Conservation (phyloP, 2,888 invertebrate species). For the Spisula subtruncata region DNA sequence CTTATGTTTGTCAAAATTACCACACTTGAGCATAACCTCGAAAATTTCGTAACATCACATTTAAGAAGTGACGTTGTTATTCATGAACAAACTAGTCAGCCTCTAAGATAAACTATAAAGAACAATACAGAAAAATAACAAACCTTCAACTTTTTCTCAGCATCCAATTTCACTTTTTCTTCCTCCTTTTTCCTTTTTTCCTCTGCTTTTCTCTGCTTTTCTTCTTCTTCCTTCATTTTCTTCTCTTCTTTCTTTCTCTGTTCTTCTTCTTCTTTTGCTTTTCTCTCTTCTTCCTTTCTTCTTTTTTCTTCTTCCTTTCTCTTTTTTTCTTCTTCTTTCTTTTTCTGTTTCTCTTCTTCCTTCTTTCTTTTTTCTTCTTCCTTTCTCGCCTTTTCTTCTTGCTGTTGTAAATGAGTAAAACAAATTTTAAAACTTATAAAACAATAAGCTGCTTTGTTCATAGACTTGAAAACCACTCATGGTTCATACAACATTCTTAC, state of each 20-base stretch:
- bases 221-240: slow-evolving; percentile 65
- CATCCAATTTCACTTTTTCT: slow-evolving; percentile 54
- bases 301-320: slow-evolving; percentile 67
- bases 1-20: too few species aligned
- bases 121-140: not conserved
- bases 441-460: too few species aligned
- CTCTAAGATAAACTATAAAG: not conserved
- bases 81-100: too few species aligned
- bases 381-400: slow-evolving; percentile 67
- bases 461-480: too few species aligned
- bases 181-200: slow-evolving; percentile 58
- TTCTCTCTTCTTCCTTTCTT: slow-evolving; percentile 65
- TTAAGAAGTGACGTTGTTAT: too few species aligned
- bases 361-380: slow-evolving; percentile 69
- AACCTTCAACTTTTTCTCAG: slow-evolving; percentile 58
- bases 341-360: slow-evolving; percentile 61
- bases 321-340: slow-evolving; percentile 69
- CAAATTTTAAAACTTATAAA: not conserved
- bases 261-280: slow-evolving; percentile 62
- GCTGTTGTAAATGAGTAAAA: slow-evolving; percentile 18
- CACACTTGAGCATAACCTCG: too few species aligned
- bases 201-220: slow-evolving; percentile 55
- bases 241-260: slow-evolving; percentile 61
- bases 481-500: too few species aligned
- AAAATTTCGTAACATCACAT: too few species aligned